These are phyloP conservation scores for Chouioia cunea DNA, from an alignment of 2,888 invertebrate genomes.

Conservation along the genomic window DNA sequence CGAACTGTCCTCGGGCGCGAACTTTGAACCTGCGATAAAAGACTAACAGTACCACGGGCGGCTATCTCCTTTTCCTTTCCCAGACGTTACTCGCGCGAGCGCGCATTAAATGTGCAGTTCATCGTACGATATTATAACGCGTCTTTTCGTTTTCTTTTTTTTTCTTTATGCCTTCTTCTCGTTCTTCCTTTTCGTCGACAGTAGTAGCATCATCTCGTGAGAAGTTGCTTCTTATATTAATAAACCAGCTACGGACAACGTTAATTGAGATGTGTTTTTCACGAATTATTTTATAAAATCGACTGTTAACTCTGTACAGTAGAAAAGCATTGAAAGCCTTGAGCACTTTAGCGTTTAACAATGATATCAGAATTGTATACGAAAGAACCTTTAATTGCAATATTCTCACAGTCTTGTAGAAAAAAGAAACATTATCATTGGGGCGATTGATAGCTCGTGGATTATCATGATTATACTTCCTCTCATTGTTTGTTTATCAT, in stretches of 20 bases:
- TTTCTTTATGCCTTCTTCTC: constrained; percentile 1
- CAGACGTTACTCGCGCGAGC: neutral
- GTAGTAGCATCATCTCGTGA: constrained; percentile 25
- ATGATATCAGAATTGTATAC: too few species aligned
- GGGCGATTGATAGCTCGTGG: too few species aligned
- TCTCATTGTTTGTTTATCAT: constrained; percentile 2
- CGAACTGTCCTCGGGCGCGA: constrained; percentile 38
- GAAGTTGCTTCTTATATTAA: constrained; percentile 28
- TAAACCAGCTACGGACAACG: constrained; percentile 23
- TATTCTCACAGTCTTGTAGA: too few species aligned
- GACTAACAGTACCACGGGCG: constrained; percentile 3
- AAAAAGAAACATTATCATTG: too few species aligned
- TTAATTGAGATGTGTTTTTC: constrained; percentile 27
- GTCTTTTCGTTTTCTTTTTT: neutral
- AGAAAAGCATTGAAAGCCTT: too few species aligned
- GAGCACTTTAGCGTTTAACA: too few species aligned
- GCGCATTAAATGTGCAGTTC: constrained; percentile 37
- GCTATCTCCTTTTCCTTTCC: constrained; percentile 19
- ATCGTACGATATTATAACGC: constrained; percentile 12
- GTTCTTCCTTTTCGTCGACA: constrained; percentile 11
- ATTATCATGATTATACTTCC: neutral
- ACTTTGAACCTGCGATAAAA: constrained; percentile 41
- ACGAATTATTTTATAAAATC: too few species aligned
- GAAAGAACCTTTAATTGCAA: too few species aligned
- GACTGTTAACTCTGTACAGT: too few species aligned